Conservation (phyloP, 2,888 invertebrate species). For the Drosophila mayaguana region DNA sequence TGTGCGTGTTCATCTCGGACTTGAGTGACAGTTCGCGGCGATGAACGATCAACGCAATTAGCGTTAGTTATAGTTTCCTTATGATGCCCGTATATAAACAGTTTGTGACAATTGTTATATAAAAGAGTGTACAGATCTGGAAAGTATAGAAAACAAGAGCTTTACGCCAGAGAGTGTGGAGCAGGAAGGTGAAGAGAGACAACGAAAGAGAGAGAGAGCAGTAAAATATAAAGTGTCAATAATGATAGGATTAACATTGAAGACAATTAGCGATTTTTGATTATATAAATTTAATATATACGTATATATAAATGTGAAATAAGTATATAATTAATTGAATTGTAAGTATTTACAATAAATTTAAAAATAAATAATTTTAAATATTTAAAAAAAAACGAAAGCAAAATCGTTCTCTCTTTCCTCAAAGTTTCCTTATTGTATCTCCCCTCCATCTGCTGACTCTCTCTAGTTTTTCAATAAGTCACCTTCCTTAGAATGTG, state of each 20-base stretch:
- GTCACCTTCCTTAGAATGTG: too few species aligned
- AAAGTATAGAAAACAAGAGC: neutral
- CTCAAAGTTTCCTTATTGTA: too few species aligned
- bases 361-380: too few species aligned
- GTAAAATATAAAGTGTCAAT: neutral
- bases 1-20: conserved; percentile 11
- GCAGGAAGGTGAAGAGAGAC: neutral
- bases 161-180: neutral
- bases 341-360: too few species aligned
- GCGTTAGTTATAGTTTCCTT: conserved; percentile 55
- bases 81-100: conserved; percentile 33
- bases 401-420: too few species aligned
- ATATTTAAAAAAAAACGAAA: too few species aligned
- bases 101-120: conserved; percentile 46
- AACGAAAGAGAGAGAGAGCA: neutral
- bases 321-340: too few species aligned
- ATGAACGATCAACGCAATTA: conserved; percentile 67
- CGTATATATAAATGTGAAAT: too few species aligned
- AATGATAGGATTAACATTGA: neutral
- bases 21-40: conserved; percentile 41
- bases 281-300: too few species aligned
- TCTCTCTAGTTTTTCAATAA: too few species aligned
- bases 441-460: too few species aligned
- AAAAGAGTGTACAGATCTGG: conserved; percentile 17
- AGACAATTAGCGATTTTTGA: too few species aligned